Conservation (phyloP, 2,888 invertebrate genomes). For the Amiota minor region DNA sequence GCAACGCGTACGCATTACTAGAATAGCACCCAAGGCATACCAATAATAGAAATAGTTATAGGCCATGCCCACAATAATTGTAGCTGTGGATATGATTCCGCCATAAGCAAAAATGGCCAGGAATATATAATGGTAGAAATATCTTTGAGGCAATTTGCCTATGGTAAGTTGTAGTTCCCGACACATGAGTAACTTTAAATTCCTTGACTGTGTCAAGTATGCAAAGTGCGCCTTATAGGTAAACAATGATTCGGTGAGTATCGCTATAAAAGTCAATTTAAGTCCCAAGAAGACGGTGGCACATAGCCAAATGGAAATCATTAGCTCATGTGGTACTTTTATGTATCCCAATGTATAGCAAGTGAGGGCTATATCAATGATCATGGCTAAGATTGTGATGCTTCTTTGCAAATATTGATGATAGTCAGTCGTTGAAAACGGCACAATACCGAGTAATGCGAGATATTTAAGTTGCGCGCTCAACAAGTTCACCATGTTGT, state of each 20-base stretch:
- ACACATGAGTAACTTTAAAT: slow-evolving; percentile 43
- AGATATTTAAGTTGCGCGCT: slow-evolving; percentile 56
- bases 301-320: slow-evolving; percentile 56
- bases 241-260: slow-evolving; percentile 53
- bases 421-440: slow-evolving; percentile 45
- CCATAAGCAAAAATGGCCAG: slow-evolving; percentile 35
- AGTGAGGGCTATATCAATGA: slow-evolving; percentile 40
- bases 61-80: slow-evolving; percentile 28
- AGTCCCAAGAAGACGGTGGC: slow-evolving; percentile 53
- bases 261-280: slow-evolving; percentile 48
- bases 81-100: slow-evolving; percentile 22
- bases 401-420: slow-evolving; percentile 49
- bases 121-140: slow-evolving; percentile 41
- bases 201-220: slow-evolving; percentile 48
- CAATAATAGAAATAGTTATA: slow-evolving; percentile 42
- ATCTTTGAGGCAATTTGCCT: slow-evolving; percentile 20
- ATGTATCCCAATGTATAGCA: slow-evolving; percentile 41
- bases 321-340: slow-evolving; percentile 38
- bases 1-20: slow-evolving; percentile 41
- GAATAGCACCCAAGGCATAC: slow-evolving; percentile 36
- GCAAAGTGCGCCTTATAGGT: slow-evolving; percentile 49
- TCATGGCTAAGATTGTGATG: slow-evolving; percentile 50
- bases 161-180: slow-evolving; percentile 41
- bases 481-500: slow-evolving; percentile 53
- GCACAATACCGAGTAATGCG: slow-evolving; percentile 60